phyloP scores from a whole-genome alignment of 2,113 vertebrate genomes.

The Nerophis lumbriciformis region DNA sequence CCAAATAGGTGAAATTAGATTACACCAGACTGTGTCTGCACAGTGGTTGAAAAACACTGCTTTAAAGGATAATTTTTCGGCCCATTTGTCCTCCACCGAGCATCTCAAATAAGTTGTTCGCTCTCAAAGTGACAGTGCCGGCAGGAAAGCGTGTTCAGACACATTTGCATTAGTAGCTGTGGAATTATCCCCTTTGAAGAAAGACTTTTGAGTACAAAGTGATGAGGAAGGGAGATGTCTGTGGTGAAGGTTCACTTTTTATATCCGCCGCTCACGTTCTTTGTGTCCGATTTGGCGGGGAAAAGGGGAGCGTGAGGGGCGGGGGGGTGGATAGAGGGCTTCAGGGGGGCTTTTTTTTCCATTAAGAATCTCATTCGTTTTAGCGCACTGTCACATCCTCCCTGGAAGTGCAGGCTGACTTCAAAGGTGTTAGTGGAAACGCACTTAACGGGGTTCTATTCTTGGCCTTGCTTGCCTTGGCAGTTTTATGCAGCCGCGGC shows the following conservation, averaged over 20 bases:
- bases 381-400: slow-evolving; percentile 29
- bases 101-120: slow-evolving; percentile 26
- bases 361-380: slow-evolving; percentile 54
- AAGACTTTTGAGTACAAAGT: slow-evolving; percentile 44
- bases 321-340: slow-evolving; percentile 21
- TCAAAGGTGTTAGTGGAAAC: slow-evolving; percentile 55
- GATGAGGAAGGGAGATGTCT: slow-evolving; percentile 26
- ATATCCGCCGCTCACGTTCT: slow-evolving; percentile 39
- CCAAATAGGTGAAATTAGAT: too few relatives aligned
- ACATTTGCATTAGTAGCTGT: slow-evolving; percentile 48
- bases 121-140: slow-evolving; percentile 35
- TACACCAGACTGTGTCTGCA: too few relatives aligned
- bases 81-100: slow-evolving; percentile 10
- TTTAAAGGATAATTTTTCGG: slow-evolving; percentile 14
- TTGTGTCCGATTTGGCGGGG: slow-evolving; percentile 28
- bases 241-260: slow-evolving; percentile 14
- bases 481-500: slow-evolving; percentile 15
- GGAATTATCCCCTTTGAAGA: slow-evolving; percentile 56
- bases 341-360: slow-evolving; percentile 46
- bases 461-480: slow-evolving; percentile 17
- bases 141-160: slow-evolving; percentile 38
- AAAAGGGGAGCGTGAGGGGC: neutral
- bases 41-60: too few relatives aligned
- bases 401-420: slow-evolving; percentile 38
- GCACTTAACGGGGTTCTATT: slow-evolving; percentile 33